These are phyloP conservation scores for Zelleria hepariella DNA, from an alignment of 2,888 invertebrate species.

Conservation along the genomic window DNA sequence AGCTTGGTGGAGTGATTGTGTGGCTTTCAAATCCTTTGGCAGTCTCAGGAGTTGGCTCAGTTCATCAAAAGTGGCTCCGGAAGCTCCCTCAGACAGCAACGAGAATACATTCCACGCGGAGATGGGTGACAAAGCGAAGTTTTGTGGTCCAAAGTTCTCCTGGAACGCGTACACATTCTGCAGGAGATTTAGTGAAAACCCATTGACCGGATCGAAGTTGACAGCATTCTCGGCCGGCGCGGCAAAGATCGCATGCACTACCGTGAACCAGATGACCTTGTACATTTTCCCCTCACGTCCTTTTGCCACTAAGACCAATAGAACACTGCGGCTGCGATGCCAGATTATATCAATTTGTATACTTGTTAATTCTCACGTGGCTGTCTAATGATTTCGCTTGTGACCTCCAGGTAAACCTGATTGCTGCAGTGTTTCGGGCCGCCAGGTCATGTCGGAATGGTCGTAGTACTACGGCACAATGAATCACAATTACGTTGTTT, in stretches of 20 bases:
- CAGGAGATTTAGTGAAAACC: constrained; percentile 47
- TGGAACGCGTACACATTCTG: constrained; percentile 49
- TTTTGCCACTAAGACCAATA: constrained; percentile 28
- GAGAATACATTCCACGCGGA: constrained; percentile 76
- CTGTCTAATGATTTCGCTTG: constrained; percentile 1
- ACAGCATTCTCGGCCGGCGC: constrained; percentile 31
- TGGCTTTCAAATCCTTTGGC: constrained; percentile 17
- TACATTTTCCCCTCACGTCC: constrained; percentile 31
- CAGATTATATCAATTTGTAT: constrained; percentile 36
- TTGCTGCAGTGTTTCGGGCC: neutral
- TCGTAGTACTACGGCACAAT: neutral
- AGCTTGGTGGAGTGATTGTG: constrained; percentile 27
- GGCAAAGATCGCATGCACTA: constrained; percentile 31
- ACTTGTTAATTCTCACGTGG: constrained; percentile 39
- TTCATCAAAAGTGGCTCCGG: constrained; percentile 62
- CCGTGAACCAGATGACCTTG: constrained; percentile 28
- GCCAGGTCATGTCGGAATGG: neutral
- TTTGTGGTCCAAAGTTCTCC: constrained; percentile 47
- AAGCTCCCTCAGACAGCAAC: constrained; percentile 74
- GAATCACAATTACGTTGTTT: neutral
- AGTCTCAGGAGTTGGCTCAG: constrained; percentile 48
- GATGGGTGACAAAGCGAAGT: constrained; percentile 76
- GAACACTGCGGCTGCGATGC: constrained; percentile 29
- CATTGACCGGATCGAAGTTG: constrained; percentile 42
- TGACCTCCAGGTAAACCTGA: neutral